Conservation (phyloP, 2,888 invertebrate genomes). For the Tetanocera ferruginea region DNA sequence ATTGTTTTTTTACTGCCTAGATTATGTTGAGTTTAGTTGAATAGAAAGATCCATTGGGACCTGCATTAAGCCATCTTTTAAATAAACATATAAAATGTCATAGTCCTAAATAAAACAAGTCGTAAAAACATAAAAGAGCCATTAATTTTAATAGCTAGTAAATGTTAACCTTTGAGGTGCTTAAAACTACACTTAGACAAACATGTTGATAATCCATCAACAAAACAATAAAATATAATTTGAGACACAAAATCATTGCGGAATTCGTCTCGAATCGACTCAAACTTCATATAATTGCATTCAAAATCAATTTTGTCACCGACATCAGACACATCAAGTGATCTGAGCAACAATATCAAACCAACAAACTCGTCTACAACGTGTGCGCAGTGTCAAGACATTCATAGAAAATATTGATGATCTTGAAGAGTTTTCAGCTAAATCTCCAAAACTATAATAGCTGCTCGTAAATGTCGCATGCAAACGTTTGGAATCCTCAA, state of each 20-base stretch:
- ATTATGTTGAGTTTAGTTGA: no score
- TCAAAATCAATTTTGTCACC: not conserved
- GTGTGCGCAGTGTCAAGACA: not conserved
- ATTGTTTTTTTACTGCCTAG: no score
- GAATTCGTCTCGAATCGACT: not conserved
- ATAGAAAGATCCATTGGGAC: not conserved
- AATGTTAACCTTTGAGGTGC: not conserved
- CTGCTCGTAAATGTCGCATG: slow-evolving; percentile 12
- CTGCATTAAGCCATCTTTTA: not conserved
- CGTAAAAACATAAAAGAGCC: not conserved
- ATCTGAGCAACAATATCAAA: not conserved
- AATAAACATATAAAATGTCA: slow-evolving; percentile 6
- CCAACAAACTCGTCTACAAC: not conserved
- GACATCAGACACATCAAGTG: not conserved
- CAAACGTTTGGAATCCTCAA: not conserved
- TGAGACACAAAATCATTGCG: not conserved
- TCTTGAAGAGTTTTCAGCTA: not conserved
- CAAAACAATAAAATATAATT: not conserved
- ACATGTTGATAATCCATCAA: slow-evolving; percentile 1
- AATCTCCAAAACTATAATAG: not conserved
- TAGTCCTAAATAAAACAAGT: not conserved
- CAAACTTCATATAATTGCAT: slow-evolving; percentile 20
- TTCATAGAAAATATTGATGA: not conserved
- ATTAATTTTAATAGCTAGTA: not conserved
- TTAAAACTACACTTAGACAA: not conserved